Percentiles rank a stretch among this genome's conserved stretches.
phyloP scores from a whole-genome alignment of 2,888 invertebrate genomes.

The Eristalis pertinax region DNA sequence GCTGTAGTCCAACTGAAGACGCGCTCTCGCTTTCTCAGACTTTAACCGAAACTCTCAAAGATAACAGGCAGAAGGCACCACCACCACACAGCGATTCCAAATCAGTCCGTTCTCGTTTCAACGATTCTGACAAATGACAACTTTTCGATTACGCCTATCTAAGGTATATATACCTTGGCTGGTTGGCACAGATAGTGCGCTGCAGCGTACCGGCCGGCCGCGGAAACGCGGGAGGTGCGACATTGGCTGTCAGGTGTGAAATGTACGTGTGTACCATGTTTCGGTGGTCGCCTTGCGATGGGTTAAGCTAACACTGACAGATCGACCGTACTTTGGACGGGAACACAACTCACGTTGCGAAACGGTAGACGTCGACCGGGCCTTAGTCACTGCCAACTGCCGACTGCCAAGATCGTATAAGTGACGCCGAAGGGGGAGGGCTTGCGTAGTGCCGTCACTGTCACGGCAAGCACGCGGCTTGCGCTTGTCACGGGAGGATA shows the following conservation, averaged over 20 bases:
- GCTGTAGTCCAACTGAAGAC: conserved; percentile 16
- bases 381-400: neutral
- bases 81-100: conserved; percentile 4
- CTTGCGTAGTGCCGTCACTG: neutral
- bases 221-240: neutral
- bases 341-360: neutral
- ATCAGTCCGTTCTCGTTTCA: conserved; percentile 23
- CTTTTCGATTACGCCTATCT: conserved; percentile 51
- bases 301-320: conserved; percentile 12
- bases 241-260: conserved; percentile 34
- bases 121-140: conserved; percentile 44
- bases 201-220: neutral
- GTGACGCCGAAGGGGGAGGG: neutral
- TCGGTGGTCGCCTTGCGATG: conserved; percentile 9
- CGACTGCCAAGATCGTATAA: neutral
- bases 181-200: neutral
- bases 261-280: conserved; percentile 4
- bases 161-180: conserved; percentile 37
- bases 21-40: neutral
- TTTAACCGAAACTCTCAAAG: conserved; percentile 17
- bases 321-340: conserved; percentile 25
- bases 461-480: neutral
- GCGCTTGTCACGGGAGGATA: neutral
- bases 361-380: neutral
- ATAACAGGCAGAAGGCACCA: conserved; percentile 16